Evolutionary conservation across 2,888 invertebrate species (phyloP), one percentile per base, ranked within the genome.

Genomic region (Acanthoscelides obtectus): DNA sequence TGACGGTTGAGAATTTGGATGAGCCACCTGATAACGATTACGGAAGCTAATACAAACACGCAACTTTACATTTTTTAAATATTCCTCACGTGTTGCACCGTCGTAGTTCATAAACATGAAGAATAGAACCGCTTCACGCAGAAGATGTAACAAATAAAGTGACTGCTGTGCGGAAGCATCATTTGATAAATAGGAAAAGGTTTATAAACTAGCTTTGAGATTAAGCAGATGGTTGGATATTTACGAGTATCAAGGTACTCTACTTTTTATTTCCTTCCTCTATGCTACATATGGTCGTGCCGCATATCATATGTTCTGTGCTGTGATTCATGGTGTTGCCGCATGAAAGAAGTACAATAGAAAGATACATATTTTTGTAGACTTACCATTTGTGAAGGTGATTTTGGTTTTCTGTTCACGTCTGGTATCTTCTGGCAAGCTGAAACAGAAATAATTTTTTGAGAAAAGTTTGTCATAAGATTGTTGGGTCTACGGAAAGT

Each of bases 351-450:
- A n/a, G n/a, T n/a, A n/a, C n/a, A n/a, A n/a, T n/a, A n/a, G n/a
- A n/a, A n/a, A n/a, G n/a, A n/a, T n/a, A n/a, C n/a, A n/a, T n/a
- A n/a, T n/a, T n/a, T n/a, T n/a, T n/a, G 6, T 25, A 12, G 17
- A 89, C 94, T 92, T 84, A 97, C 97, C 97, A 97, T 97, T 91
- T 97, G 96, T 82, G 94, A 90, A 66, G 94, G 92, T 81, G 91
- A 95, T 84, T 95, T 93, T 25, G 97, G 97, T 86, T 96, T 96
- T 80, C 94, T 77, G 76, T 84, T 86, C 75, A 86, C 84, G 74
- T 86, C 86, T 4, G 85, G 80, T 72, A 86, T 86, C 80, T 86
- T 86, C 81, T 91, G 91, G 84, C 89, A 90, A 70, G 91, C 92
- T 92, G 88, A 70, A 89, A 88, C 80, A 22, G 25, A 22, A n/a